Conservation (phyloP, 2,797 vertebrate genomes). For the Halcyon smyrnensis region DNA sequence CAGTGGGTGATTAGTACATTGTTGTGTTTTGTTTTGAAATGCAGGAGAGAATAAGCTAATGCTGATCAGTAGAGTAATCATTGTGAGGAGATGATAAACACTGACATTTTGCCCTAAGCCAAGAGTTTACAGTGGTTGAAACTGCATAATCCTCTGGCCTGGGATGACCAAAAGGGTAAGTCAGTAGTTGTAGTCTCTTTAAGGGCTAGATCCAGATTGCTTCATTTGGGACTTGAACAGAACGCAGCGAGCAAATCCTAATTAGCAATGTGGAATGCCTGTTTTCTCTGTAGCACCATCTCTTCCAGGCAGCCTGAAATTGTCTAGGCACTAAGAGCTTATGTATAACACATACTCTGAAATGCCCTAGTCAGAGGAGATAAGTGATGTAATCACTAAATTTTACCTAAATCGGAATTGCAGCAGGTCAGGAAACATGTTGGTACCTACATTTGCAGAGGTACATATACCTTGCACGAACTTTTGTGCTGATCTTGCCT, state of each 20-base stretch:
- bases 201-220: conserved; percentile 4
- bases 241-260: background rate
- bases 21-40: conserved; percentile 66
- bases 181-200: conserved; percentile 41
- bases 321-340: background rate
- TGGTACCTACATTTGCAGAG: background rate
- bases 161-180: conserved; percentile 65
- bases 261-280: background rate
- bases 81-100: conserved; percentile 60
- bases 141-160: conserved; percentile 53
- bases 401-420: background rate
- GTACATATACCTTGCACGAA: background rate
- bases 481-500: background rate
- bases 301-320: background rate
- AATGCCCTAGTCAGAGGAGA: background rate
- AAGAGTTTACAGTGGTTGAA: conserved; percentile 45
- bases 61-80: conserved; percentile 62
- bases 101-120: conserved; percentile 54
- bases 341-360: background rate
- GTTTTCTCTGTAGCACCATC: background rate
- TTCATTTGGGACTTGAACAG: background rate
- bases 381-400: background rate
- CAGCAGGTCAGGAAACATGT: background rate
- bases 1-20: conserved; percentile 38
- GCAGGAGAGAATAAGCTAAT: conserved; percentile 59